Conservation (phyloP, 2,888 invertebrate genomes). For the Callinectes sapidus region DNA sequence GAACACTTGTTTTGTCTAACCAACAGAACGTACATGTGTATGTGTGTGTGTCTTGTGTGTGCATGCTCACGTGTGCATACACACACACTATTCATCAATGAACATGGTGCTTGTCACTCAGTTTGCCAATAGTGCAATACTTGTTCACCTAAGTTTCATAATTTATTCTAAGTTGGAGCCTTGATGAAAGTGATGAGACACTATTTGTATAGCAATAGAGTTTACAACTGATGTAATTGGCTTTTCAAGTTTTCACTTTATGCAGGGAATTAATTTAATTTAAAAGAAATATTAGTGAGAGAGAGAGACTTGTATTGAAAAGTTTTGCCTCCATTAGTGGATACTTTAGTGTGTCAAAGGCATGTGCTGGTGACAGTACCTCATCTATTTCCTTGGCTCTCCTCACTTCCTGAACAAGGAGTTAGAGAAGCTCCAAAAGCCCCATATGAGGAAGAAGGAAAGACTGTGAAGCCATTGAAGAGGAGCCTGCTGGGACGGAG, state of each 20-base stretch:
- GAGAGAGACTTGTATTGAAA: neutral
- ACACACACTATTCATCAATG: no score
- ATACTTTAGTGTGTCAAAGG: neutral
- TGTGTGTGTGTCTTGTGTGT: no score
- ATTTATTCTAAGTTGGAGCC: neutral
- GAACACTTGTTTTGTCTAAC: neutral
- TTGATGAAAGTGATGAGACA: neutral
- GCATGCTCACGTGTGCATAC: no score
- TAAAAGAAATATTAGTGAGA: no score
- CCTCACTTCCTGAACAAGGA: neutral
- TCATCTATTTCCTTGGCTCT: neutral
- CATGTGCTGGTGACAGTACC: neutral
- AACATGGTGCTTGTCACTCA: no score
- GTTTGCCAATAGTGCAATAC: no score
- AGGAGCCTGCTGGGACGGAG: neutral
- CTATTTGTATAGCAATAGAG: neutral
- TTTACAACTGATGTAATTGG: neutral
- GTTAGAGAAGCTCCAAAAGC: conserved; percentile 10
- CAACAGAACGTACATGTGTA: neutral
- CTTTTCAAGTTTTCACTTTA: neutral
- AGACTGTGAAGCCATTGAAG: conserved; percentile 12
- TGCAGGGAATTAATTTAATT: neutral
- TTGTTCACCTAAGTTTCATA: no score
- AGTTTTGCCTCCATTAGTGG: neutral
- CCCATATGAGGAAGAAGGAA: neutral